Conservation (phyloP, 53 echinoderm and acorn worm species). For the Mesocentrotus franciscanus region DNA sequence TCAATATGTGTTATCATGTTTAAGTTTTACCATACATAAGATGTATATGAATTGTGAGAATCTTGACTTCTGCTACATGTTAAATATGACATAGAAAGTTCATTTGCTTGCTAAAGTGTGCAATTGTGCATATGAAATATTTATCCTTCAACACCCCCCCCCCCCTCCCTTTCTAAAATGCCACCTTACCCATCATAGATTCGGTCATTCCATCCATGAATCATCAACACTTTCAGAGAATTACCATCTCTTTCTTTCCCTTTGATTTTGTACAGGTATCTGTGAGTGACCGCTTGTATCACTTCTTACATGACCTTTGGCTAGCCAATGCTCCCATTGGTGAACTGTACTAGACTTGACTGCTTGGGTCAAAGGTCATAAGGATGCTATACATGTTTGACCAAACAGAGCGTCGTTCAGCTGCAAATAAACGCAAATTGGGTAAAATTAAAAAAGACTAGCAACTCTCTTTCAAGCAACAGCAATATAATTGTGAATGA, state of each 20-base stretch:
- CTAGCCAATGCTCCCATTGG: slow-evolving; percentile 90
- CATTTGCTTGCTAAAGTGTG: too few relatives aligned
- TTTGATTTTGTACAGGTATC: slow-evolving; percentile 71
- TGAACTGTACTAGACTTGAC: slow-evolving; percentile 72
- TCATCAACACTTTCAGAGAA: background rate
- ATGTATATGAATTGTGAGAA: too few relatives aligned
- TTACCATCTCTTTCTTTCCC: background rate
- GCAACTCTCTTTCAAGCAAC: slow-evolving; percentile 16
- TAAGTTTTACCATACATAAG: too few relatives aligned
- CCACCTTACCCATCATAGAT: too few relatives aligned
- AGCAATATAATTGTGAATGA: background rate
- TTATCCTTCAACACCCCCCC: background rate
- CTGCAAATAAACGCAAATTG: background rate
- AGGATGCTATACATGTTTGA: background rate
- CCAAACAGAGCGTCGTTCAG: background rate
- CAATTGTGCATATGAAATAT: background rate
- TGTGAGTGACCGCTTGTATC: slow-evolving; percentile 81
- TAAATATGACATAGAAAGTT: too few relatives aligned
- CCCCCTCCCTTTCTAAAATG: background rate
- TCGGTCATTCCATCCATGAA: too few relatives aligned
- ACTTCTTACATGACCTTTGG: slow-evolving; percentile 90
- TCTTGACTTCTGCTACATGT: too few relatives aligned
- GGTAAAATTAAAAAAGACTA: background rate
- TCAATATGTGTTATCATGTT: too few relatives aligned
- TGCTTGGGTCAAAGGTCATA: slow-evolving; percentile 31